A percentile compares a stretch with the other conserved stretches of the same genome.
phyloP scores from a whole-genome alignment of 35 echinoderm and acorn worm genomes.

The Holothuria glaberrima region DNA sequence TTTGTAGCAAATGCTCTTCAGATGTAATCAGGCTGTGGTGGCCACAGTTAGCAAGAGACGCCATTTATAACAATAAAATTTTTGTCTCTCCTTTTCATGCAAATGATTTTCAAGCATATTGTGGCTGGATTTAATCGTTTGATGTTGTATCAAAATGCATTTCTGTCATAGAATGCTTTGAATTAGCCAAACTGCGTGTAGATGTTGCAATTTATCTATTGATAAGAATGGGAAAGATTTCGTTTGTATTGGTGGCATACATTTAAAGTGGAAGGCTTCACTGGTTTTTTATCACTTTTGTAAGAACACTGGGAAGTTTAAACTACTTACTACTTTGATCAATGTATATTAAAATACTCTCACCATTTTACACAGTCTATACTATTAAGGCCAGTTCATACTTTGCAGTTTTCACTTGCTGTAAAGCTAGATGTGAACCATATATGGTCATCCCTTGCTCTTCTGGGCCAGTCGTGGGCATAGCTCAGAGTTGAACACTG shows the following conservation, averaged over 20 bases:
- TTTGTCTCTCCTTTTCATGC: background rate
- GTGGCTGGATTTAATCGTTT: background rate
- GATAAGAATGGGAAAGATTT: background rate
- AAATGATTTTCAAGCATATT: background rate
- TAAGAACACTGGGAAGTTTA: too few relatives aligned
- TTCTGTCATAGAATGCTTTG: background rate
- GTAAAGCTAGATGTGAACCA: too few relatives aligned
- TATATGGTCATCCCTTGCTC: too few relatives aligned
- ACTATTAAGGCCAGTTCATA: too few relatives aligned
- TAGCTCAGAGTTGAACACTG: too few relatives aligned
- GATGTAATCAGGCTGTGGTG: slow-evolving; percentile 29
- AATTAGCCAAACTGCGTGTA: background rate
- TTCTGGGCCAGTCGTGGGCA: too few relatives aligned
- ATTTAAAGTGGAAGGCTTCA: too few relatives aligned
- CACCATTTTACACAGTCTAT: too few relatives aligned
- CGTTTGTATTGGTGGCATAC: background rate
- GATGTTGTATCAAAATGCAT: background rate
- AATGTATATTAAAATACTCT: too few relatives aligned
- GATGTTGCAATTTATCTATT: background rate
- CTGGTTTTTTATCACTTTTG: too few relatives aligned
- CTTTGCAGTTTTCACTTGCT: too few relatives aligned
- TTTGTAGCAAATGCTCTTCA: slow-evolving; percentile 26
- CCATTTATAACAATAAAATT: background rate
- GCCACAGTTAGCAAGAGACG: slow-evolving; percentile 25
- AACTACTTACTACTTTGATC: too few relatives aligned